Base-by-base conservation (phyloP, 2,888 invertebrate genomes). In the Lamellibrachia columna region DNA sequence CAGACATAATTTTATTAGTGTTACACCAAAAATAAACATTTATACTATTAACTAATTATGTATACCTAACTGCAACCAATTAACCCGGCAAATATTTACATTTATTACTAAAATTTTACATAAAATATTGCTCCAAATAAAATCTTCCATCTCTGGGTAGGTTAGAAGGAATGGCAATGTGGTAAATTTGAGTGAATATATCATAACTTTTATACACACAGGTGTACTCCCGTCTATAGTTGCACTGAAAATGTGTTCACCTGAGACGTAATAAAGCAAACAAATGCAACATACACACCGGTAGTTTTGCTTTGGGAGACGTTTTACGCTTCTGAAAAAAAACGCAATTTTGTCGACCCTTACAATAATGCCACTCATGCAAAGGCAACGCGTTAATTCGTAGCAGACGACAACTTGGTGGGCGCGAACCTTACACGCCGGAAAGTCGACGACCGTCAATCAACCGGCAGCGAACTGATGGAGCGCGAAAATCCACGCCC, bases 401-500 rank as follows among this genome's bases (percentile, higher is more conserved):
- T 15, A 75, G n/a, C 75, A 75, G 75, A n/a, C 75, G 75, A 75
- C 75, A 75, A 75, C n/a, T 75, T 75, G 11, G 75, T 22, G 22
- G 75, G 75, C 75, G 75, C 75, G 75, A 75, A 75, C 75, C 15
- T 75, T 75, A 75, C 75, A 75, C 75, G 75, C 75, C 75, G 75
- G 75, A 75, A 75, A 75, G 75, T 75, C 22, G 75, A 6, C 75
- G 75, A 75, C 75, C 75, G 75, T 75, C 75, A 75, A 75, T 75
- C 75, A 75, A 22, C 75, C 75, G 3, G 75, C 75, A 75, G 75
- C 75, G 75, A 75, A 75, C 75, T 75, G 75, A 75, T 75, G 75
- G 75, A 75, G 75, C 75, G 75, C 75, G 75, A 75, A 75, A 75
- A 75, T 75, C 75, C 75, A 75, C 75, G 75, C 75, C 75, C 75